Percentiles rank a stretch among this genome's conserved stretches.
These are phyloP conservation scores for Whitmania pigra DNA, from an alignment of 1,140 invertebrate genomes.

Conservation along the genomic window DNA sequence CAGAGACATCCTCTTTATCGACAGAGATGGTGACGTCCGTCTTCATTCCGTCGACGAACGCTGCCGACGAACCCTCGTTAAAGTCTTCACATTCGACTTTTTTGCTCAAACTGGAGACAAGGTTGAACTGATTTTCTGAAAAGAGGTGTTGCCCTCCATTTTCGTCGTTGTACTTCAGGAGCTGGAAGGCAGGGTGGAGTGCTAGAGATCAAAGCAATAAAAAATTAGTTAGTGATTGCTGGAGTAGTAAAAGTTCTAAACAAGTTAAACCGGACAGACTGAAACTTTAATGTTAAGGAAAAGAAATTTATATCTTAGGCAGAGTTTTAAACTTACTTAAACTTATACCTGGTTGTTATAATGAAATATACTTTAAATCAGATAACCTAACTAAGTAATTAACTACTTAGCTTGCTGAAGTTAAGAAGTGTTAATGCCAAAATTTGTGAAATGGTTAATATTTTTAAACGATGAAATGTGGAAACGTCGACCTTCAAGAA, in stretches of 20 bases:
- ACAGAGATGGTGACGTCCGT: background rate
- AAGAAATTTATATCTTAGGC: background rate
- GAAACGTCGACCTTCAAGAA: no score
- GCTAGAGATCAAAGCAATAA: background rate
- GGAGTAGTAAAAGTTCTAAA: background rate
- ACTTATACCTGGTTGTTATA: background rate
- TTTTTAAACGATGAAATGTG: no score
- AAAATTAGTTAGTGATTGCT: background rate
- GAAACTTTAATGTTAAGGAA: background rate
- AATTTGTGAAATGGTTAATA: no score
- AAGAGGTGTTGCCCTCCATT: background rate
- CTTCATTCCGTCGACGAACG: background rate
- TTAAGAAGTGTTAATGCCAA: no score
- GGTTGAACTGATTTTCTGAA: background rate
- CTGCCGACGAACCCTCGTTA: background rate
- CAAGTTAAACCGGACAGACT: background rate
- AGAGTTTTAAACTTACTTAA: background rate
- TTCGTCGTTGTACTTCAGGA: conserved; percentile 7
- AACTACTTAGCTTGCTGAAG: no score
- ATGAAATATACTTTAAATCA: background rate
- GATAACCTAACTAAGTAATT: no score
- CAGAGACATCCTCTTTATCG: background rate
- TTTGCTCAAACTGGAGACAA: background rate
- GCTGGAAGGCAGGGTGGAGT: conserved; percentile 14
- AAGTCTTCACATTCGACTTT: background rate